Percentiles rank a stretch among this genome's conserved stretches.
Evolutionary conservation across 2,797 vertebrate species (phyloP).

Genomic region (Anabas testudineus): DNA sequence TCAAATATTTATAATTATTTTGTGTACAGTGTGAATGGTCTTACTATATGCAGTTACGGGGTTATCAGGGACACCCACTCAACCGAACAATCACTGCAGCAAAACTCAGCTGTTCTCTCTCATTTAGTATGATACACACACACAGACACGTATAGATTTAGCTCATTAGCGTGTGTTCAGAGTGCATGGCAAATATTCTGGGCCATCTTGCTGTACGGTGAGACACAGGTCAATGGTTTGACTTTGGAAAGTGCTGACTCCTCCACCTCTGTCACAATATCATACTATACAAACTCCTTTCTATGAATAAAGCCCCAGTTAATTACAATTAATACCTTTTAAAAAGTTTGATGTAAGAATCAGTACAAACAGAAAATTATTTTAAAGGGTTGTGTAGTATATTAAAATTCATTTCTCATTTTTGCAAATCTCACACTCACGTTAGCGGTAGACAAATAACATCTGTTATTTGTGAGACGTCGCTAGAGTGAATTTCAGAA

Average conservation of each 20-base stretch:
- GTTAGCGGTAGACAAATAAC: neutral
- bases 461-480: conserved; percentile 5
- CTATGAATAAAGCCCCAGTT: neutral
- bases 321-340: neutral
- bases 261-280: neutral
- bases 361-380: neutral
- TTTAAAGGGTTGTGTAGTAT: neutral
- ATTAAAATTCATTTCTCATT: conserved; percentile 5
- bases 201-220: conserved; percentile 56
- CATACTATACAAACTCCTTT: neutral
- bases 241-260: conserved; percentile 59
- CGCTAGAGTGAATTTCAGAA: conserved; percentile 11
- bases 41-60: conserved; percentile 2
- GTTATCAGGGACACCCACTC: conserved; percentile 46
- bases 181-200: conserved; percentile 50
- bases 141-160: conserved; percentile 24
- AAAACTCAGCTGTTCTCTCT: conserved; percentile 36
- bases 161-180: conserved; percentile 64
- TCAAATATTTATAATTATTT: neutral
- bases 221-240: conserved; percentile 65
- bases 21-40: neutral
- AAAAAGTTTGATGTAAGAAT: neutral
- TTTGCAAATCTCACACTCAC: conserved; percentile 14
- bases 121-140: conserved; percentile 14
- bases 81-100: conserved; percentile 63